These are phyloP conservation scores for Telenomus remus DNA, from an alignment of 1,140 invertebrate genomes.

Conservation along the genomic window DNA sequence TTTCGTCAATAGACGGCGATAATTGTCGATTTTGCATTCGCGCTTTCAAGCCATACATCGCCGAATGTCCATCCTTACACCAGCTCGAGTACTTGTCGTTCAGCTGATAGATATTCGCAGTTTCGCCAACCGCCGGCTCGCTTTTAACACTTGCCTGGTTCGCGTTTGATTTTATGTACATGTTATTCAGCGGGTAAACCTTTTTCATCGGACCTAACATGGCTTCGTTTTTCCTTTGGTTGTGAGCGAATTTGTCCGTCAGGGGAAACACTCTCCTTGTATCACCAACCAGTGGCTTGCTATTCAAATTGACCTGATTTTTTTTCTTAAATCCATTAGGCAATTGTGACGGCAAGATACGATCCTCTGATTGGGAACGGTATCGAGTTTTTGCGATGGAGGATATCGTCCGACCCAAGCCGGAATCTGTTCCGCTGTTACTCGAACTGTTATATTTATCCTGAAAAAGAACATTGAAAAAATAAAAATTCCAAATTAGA, in stretches of 20 bases:
- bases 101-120: background rate
- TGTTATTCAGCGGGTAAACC: conserved; percentile 7
- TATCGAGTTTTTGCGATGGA: conserved; percentile 62
- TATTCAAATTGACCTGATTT: conserved; percentile 10
- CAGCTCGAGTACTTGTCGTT: conserved; percentile 30
- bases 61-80: conserved; percentile 50
- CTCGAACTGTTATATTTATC: conserved; percentile 24
- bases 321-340: conserved; percentile 24
- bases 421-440: conserved; percentile 64
- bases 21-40: background rate
- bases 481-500: too few species aligned
- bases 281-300: background rate
- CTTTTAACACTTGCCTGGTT: background rate
- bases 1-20: conserved; percentile 27
- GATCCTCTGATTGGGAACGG: conserved; percentile 68
- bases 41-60: conserved; percentile 40
- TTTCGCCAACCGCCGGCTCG: background rate
- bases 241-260: background rate
- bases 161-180: background rate
- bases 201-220: background rate
- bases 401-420: conserved; percentile 67
- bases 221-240: background rate
- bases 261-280: background rate
- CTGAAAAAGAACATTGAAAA: conserved; percentile 1
- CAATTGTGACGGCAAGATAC: conserved; percentile 41